Percentiles rank a stretch among this genome's conserved stretches.
Evolutionary conservation across 2,113 vertebrate genomes (phyloP).

Genomic region (Chroicocephalus ridibundus): DNA sequence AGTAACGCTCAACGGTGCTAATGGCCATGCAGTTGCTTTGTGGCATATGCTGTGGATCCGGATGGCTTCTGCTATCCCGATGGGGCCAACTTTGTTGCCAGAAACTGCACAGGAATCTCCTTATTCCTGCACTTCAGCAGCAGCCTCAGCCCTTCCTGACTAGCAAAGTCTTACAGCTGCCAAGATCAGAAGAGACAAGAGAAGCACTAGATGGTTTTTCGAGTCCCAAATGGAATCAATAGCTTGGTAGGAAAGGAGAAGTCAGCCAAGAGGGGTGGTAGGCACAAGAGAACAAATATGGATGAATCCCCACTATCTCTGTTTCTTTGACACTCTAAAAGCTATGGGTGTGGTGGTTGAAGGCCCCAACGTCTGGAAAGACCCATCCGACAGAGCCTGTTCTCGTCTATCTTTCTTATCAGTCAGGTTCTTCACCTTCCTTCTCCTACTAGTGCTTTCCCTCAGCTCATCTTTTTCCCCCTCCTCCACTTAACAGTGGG

Average conservation of each 20-base stretch:
- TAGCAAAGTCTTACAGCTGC: background rate
- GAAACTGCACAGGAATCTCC: background rate
- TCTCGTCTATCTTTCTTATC: background rate
- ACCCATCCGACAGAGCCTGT: background rate
- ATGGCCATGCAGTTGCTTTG: background rate
- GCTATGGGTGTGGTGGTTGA: background rate
- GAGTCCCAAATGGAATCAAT: background rate
- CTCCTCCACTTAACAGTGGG: background rate
- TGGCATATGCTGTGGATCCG: background rate
- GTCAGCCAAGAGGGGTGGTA: background rate
- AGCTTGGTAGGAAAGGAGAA: background rate
- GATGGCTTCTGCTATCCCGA: background rate
- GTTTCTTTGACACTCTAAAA: background rate
- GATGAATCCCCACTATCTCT: background rate
- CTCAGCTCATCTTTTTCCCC: background rate
- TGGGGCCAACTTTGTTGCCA: background rate
- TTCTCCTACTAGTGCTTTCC: background rate
- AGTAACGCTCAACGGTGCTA: rapidly evolving
- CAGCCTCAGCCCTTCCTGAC: background rate
- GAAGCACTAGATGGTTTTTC: background rate
- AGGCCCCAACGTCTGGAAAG: background rate
- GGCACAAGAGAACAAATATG: background rate
- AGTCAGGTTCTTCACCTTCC: background rate
- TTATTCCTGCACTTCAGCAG: background rate
- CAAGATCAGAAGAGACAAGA: background rate